Conservation (phyloP, 2,797 vertebrate genomes). For the Malurus leucopterus region DNA sequence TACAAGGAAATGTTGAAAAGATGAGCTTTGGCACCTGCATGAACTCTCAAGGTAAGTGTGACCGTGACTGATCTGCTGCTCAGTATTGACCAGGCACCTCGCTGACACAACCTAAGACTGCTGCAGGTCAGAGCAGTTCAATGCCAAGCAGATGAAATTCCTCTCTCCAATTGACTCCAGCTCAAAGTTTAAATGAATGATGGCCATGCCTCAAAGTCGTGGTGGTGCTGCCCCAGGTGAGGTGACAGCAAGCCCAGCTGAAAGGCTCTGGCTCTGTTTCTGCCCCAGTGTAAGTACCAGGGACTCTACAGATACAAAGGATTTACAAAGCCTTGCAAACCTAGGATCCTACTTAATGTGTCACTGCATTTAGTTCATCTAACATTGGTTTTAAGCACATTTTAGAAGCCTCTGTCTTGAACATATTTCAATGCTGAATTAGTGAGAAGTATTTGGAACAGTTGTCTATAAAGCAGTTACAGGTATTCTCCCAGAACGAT, state of each 20-base stretch:
- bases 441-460: constrained; percentile 33
- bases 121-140: rapidly evolving
- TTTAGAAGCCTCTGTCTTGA: constrained; percentile 55
- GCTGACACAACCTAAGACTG: not conserved
- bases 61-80: not conserved
- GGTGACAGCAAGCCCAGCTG: not conserved
- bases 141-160: not conserved
- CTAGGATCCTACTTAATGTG: not conserved
- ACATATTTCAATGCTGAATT: constrained; percentile 52
- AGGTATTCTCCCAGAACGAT: constrained; percentile 51
- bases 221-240: not conserved
- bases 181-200: not conserved
- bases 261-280: not conserved
- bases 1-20: not conserved
- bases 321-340: not conserved
- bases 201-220: not conserved
- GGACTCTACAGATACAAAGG: rapidly evolving
- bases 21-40: not conserved
- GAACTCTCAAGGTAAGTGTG: not conserved
- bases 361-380: not conserved
- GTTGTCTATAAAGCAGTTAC: constrained; percentile 45
- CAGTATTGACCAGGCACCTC: not conserved
- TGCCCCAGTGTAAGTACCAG: rapidly evolving
- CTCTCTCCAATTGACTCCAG: not conserved
- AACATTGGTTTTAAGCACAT: not conserved